Evolutionary conservation across 2,797 vertebrate species (phyloP).

Genomic region (Hydrolagus colliei): DNA sequence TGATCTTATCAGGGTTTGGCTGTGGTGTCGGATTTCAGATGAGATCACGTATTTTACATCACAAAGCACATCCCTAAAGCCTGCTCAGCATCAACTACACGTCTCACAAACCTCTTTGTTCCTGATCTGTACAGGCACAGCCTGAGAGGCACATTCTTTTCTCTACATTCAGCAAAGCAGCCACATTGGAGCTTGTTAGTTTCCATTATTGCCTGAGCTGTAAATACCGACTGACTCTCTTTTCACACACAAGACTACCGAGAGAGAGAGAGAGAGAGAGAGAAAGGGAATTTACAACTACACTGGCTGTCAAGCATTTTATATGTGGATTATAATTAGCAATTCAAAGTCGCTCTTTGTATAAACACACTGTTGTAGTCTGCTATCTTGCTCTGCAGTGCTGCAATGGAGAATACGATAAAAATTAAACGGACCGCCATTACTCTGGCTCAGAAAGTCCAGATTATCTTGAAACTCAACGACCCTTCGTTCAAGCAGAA

Average conservation of each 20-base stretch:
- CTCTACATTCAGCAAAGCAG: slow-evolving; percentile 7
- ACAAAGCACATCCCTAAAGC: slow-evolving; percentile 31
- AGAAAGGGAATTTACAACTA: neutral
- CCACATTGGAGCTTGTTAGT: slow-evolving; percentile 19
- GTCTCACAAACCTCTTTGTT: slow-evolving; percentile 31
- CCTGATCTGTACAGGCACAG: slow-evolving; percentile 5
- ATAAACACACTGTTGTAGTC: neutral
- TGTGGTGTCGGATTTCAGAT: slow-evolving; percentile 30
- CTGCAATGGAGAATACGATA: neutral
- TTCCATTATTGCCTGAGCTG: slow-evolving; percentile 17
- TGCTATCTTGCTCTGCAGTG: neutral
- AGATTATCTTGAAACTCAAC: slow-evolving; percentile 26
- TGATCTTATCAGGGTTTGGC: slow-evolving; percentile 27
- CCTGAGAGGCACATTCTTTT: neutral
- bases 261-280: neutral
- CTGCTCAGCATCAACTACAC: slow-evolving; percentile 28
- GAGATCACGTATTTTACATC: slow-evolving; percentile 31
- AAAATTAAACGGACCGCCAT: slow-evolving; percentile 27
- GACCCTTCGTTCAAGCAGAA: slow-evolving; percentile 29
- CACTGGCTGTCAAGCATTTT: slow-evolving; percentile 18
- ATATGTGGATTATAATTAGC: slow-evolving; percentile 16
- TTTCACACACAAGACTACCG: neutral
- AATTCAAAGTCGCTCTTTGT: slow-evolving; percentile 6
- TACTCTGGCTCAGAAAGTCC: slow-evolving; percentile 26
- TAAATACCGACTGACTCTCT: neutral